Conservation (phyloP, 2,113 vertebrate species). For the Patagioenas fasciata region DNA sequence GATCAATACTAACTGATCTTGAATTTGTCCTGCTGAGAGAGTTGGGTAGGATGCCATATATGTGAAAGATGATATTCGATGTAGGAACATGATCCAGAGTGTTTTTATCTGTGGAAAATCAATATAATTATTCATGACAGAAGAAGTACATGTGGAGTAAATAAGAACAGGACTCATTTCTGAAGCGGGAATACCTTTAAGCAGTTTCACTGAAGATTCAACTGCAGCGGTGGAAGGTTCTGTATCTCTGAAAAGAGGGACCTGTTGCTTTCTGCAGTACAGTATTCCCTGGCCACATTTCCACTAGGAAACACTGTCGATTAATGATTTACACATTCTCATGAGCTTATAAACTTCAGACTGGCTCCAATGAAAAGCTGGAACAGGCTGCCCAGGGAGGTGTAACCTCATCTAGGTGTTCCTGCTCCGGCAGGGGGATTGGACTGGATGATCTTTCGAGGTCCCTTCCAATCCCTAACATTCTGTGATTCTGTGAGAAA, state of each 20-base stretch:
- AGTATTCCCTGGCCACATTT: not conserved
- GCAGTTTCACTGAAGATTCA: not conserved
- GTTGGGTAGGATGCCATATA: not conserved
- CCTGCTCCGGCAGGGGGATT: too few relatives aligned
- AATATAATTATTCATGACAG: not conserved
- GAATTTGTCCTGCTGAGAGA: not conserved
- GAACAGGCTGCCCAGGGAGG: too few relatives aligned
- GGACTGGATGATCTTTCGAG: too few relatives aligned
- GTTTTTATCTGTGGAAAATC: not conserved
- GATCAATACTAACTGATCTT: not conserved
- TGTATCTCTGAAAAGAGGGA: not conserved
- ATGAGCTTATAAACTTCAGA: not conserved
- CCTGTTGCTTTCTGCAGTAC: not conserved
- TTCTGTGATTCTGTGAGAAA: too few relatives aligned
- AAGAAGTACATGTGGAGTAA: not conserved
- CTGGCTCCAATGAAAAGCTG: not conserved
- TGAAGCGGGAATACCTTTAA: not conserved
- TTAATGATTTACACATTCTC: not conserved
- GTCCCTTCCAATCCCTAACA: too few relatives aligned
- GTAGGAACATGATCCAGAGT: not conserved
- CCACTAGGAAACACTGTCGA: not conserved
- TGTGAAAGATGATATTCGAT: not conserved
- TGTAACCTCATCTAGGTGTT: too few relatives aligned
- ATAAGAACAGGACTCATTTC: not conserved
- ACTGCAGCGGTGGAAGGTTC: not conserved